phyloP scores from a whole-genome alignment of 2,888 invertebrate genomes.

The Theretra japonica region DNA sequence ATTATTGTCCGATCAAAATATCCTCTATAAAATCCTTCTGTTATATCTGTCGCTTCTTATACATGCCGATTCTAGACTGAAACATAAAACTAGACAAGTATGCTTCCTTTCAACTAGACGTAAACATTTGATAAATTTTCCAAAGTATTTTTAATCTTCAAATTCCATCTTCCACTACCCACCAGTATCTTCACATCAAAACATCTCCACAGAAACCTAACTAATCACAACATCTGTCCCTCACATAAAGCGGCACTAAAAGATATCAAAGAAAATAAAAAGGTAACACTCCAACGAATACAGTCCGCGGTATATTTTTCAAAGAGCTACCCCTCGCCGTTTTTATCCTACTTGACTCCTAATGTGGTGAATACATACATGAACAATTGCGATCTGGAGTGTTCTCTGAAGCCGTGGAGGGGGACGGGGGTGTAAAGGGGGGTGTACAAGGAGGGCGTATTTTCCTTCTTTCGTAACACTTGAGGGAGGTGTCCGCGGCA shows the following conservation, averaged over 20 bases:
- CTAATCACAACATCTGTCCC: constrained; percentile 45
- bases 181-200: background rate
- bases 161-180: too few species aligned
- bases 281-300: constrained; percentile 30
- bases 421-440: constrained; percentile 38
- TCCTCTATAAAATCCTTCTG: too few species aligned
- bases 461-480: constrained; percentile 68
- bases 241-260: constrained; percentile 31
- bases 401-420: constrained; percentile 52
- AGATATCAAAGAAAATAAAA: constrained; percentile 31
- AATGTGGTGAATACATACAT: constrained; percentile 90
- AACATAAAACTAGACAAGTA: too few species aligned
- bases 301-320: constrained; percentile 31
- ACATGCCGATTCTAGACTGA: too few species aligned
- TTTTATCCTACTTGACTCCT: constrained; percentile 87
- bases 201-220: constrained; percentile 32
- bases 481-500: constrained; percentile 47
- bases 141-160: too few species aligned
- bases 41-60: too few species aligned
- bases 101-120: too few species aligned
- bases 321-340: constrained; percentile 77
- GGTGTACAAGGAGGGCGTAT: constrained; percentile 40
- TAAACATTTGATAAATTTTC: too few species aligned
- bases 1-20: too few species aligned
- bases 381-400: constrained; percentile 83